These are phyloP conservation scores for Zaprionus taronus DNA, from an alignment of 1,140 invertebrate genomes.

Conservation along the genomic window DNA sequence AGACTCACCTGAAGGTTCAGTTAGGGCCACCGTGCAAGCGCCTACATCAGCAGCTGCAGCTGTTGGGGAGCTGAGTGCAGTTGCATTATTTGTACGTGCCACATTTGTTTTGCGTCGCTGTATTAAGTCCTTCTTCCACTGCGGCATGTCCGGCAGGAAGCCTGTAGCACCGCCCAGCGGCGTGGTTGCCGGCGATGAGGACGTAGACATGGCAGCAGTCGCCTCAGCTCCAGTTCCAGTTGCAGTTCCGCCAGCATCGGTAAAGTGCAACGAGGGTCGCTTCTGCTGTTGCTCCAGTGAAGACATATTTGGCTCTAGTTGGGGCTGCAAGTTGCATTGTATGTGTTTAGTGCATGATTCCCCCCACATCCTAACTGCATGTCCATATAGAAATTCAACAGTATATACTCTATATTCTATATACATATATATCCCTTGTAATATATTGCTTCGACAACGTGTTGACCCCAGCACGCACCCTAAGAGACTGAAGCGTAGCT, in stretches of 20 bases:
- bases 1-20: constrained; percentile 61
- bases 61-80: constrained; percentile 43
- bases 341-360: constrained; percentile 45
- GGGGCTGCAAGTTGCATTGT: constrained; percentile 66
- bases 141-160: constrained; percentile 85
- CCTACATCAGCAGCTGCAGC: background rate
- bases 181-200: constrained; percentile 39
- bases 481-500: constrained; percentile 35
- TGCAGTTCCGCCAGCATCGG: constrained; percentile 15
- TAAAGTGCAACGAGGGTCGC: constrained; percentile 65
- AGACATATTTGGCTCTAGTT: constrained; percentile 51
- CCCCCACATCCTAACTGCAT: background rate
- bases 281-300: constrained; percentile 59
- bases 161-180: constrained; percentile 36
- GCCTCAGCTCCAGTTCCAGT: constrained; percentile 16
- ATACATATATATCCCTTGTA: background rate
- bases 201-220: constrained; percentile 1
- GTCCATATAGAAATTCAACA: background rate
- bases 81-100: constrained; percentile 70
- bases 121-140: constrained; percentile 91
- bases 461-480: constrained; percentile 48
- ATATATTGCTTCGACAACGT: constrained; percentile 15
- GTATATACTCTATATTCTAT: background rate
- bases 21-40: constrained; percentile 64
- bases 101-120: constrained; percentile 86